Evolutionary conservation across 1,140 invertebrate species (phyloP), one percentile per base, ranked within the genome.

Genomic region (Tetraneura akinire): DNA sequence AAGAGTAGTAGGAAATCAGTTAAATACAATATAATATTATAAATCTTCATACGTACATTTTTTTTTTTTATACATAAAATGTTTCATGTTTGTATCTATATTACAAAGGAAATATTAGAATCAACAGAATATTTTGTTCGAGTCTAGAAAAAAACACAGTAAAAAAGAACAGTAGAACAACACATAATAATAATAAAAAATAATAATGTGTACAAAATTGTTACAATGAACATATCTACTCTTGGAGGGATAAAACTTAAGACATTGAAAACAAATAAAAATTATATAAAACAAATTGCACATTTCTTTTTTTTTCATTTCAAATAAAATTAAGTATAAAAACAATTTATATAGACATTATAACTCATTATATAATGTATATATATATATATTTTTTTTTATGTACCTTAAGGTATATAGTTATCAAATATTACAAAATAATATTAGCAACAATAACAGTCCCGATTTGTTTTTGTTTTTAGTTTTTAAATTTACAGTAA

Each of bases 201-300:
- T 37, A 37, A 71, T 51, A 71, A 51, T 68, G 55, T 78, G 74
- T 78, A 78, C 74, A 78, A 62, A 47, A 45, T 62, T 78, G 32
- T 78, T 62, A 11, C 62, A 78, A 60, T 78, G 74, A 62, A 78
- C 55, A 78, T 76, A 4, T 37, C 8, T 37, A 37, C 8, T 74
- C 57, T 78, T 78, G 55, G 74, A 78, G 74, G 74, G 74, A 78
- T 78, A 78, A 78, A 78, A 60, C 55, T 78, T 55, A 78, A 78
- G 74, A 78, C 37, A 78, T 37, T 47, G 74, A 78, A 76, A 78
- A 78, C 74, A 78, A 78, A 62, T 76, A 76, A 78, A 37, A 78
- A 78, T 78, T 47, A 78, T 78, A 78, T 78, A 78, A 78, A 78
- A 78, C 74, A 78, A 78, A 78, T 78, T 78, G 74, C 74, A 78